Evolutionary conservation across 35 echinoderm and acorn worm species (phyloP).

Genomic region (Patiria miniata): DNA sequence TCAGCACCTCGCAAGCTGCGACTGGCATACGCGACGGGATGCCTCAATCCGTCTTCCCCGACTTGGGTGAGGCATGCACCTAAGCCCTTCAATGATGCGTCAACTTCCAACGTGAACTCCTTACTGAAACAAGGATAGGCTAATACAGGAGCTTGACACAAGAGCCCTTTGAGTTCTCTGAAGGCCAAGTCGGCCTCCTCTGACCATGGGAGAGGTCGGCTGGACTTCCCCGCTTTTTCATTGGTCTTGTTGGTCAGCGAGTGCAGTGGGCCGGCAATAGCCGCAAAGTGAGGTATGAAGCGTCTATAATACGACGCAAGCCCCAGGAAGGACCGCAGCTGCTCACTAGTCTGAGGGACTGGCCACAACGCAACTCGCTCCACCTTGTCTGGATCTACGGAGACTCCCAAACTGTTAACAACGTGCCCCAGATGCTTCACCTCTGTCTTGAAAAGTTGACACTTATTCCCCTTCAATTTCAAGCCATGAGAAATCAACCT

Average conservation of each 20-base stretch:
- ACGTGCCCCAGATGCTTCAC: too few species aligned
- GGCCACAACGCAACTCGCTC: slow-evolving; percentile 16
- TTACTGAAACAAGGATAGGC: slow-evolving; percentile 41
- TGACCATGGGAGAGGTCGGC: slow-evolving; percentile 27
- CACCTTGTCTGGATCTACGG: slow-evolving; percentile 18
- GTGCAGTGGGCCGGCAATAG: slow-evolving; percentile 35
- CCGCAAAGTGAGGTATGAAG: slow-evolving; percentile 11
- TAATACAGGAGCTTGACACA: slow-evolving; percentile 28
- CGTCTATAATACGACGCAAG: too few species aligned
- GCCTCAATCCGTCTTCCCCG: slow-evolving; percentile 26
- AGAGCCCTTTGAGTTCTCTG: slow-evolving; percentile 1
- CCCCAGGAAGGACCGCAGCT: slow-evolving; percentile 6
- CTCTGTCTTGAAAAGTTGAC: slow-evolving; percentile 11
- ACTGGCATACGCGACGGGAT: slow-evolving; percentile 39
- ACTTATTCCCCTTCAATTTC: slow-evolving; percentile 57
- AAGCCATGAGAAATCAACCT: slow-evolving; percentile 11
- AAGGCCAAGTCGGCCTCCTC: slow-evolving; percentile 25
- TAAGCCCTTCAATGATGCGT: slow-evolving; percentile 47
- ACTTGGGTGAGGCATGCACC: slow-evolving; percentile 11
- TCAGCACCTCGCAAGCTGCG: slow-evolving; percentile 37
- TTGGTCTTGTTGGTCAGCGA: not conserved
- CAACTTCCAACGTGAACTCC: slow-evolving; percentile 41
- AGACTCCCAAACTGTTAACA: not conserved
- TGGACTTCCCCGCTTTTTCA: not conserved
- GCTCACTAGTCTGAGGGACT: not conserved